Evolutionary conservation across 2,113 vertebrate genomes (phyloP).

Genomic region (Sylvietta virens): DNA sequence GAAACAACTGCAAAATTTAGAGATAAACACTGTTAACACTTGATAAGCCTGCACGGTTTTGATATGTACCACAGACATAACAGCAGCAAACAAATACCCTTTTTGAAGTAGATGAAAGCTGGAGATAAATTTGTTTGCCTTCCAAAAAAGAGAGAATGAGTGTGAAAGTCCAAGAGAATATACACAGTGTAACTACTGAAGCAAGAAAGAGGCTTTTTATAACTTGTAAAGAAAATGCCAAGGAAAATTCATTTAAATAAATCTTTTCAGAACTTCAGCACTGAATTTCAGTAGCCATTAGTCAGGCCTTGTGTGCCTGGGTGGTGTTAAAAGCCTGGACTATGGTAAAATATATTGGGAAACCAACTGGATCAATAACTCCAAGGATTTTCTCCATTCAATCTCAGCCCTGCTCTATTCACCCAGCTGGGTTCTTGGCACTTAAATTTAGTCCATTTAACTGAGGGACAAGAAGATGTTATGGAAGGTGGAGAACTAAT

Average conservation of each 20-base stretch:
- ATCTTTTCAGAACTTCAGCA: not conserved
- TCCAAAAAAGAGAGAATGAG: not conserved
- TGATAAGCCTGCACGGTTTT: slow-evolving; percentile 33
- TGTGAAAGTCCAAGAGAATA: not conserved
- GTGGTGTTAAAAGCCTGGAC: not conserved
- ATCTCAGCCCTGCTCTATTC: not conserved
- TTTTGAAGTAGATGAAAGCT: slow-evolving; percentile 52
- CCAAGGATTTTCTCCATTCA: not conserved
- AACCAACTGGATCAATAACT: not conserved
- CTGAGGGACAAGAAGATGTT: not conserved
- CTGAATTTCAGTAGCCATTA: not conserved
- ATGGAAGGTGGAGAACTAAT: slow-evolving; percentile 1
- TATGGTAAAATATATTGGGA: not conserved
- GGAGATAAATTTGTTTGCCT: slow-evolving; percentile 39
- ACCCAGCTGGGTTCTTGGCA: slow-evolving; percentile 14
- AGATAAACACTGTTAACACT: slow-evolving; percentile 71
- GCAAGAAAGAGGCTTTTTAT: not conserved
- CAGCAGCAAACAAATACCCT: not conserved
- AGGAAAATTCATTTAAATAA: slow-evolving; percentile 9
- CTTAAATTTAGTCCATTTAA: slow-evolving; percentile 28
- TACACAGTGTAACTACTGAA: not conserved
- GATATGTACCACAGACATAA: not conserved
- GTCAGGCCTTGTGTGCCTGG: not conserved
- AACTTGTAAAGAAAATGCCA: not conserved
- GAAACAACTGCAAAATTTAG: slow-evolving; percentile 62